Percentiles rank a stretch among this genome's conserved stretches.
phyloP scores from a whole-genome alignment of 2,113 vertebrate species.

The Chloroceryle aenea region DNA sequence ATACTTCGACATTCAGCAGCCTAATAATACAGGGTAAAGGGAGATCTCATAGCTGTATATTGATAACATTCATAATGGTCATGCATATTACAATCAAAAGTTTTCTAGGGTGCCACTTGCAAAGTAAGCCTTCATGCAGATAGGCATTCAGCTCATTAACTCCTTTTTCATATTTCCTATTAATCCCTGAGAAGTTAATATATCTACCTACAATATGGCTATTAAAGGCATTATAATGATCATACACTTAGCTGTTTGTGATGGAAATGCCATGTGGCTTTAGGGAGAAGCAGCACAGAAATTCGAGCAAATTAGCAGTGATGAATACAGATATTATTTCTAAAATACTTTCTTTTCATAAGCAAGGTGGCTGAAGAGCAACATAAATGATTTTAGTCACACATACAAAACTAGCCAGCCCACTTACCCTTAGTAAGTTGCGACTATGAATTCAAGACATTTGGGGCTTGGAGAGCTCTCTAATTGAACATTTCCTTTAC shows the following conservation, averaged over 20 bases:
- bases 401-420: not conserved
- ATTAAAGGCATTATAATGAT: conserved; percentile 55
- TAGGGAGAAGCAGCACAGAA: conserved; percentile 8
- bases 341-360: not conserved
- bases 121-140: conserved; percentile 55
- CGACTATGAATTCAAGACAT: not conserved
- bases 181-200: conserved; percentile 65
- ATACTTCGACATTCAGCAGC: conserved; percentile 22
- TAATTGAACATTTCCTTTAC: conserved; percentile 44
- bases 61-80: conserved; percentile 60
- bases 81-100: conserved; percentile 64
- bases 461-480: not conserved
- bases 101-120: conserved; percentile 5
- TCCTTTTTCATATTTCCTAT: conserved; percentile 39
- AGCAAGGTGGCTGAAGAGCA: not conserved
- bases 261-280: not conserved
- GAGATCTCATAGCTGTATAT: not conserved
- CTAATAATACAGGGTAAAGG: not conserved
- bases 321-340: conserved; percentile 25
- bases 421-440: not conserved
- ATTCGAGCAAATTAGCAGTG: not conserved
- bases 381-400: not conserved
- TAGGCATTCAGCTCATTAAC: conserved; percentile 31
- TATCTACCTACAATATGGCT: conserved; percentile 60
- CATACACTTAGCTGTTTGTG: not conserved